Conservation (phyloP, 2,888 invertebrate species). For the Ellobium chinense region DNA sequence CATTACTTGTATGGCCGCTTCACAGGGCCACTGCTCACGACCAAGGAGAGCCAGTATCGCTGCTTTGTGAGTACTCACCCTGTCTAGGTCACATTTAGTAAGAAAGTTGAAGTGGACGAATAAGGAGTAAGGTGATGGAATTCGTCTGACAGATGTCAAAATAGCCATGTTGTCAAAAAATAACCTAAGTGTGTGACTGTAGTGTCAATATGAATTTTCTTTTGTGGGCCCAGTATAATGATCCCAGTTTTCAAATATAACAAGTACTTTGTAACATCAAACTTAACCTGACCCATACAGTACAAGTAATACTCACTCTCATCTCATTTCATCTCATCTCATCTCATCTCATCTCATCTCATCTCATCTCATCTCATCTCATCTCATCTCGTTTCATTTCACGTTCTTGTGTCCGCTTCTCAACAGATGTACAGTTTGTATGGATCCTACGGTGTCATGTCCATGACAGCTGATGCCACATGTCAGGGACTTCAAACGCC, state of each 20-base stretch:
- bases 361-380: neutral
- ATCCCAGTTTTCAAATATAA: no score
- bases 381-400: neutral
- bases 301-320: neutral
- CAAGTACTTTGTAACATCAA: no score
- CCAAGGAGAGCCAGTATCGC: conserved; percentile 92
- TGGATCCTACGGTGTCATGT: conserved; percentile 75
- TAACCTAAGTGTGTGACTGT: no score
- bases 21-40: conserved; percentile 83
- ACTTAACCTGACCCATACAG: no score
- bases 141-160: no score
- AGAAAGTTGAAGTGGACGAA: no score
- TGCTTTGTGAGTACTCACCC: conserved; percentile 87
- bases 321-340: neutral
- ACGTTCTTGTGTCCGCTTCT: conserved; percentile 5
- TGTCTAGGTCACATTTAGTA: no score
- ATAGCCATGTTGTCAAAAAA: no score
- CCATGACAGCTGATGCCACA: conserved; percentile 79
- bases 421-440: conserved; percentile 75
- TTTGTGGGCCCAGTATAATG: no score
- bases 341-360: neutral
- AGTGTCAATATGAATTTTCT: no score
- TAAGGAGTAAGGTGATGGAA: no score
- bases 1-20: conserved; percentile 75
- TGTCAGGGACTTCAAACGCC: conserved; percentile 86